A percentile compares a stretch with the other conserved stretches of the same genome.
Evolutionary conservation across 2,888 invertebrate genomes (phyloP).

Genomic region (Drosophila vallismaia): DNA sequence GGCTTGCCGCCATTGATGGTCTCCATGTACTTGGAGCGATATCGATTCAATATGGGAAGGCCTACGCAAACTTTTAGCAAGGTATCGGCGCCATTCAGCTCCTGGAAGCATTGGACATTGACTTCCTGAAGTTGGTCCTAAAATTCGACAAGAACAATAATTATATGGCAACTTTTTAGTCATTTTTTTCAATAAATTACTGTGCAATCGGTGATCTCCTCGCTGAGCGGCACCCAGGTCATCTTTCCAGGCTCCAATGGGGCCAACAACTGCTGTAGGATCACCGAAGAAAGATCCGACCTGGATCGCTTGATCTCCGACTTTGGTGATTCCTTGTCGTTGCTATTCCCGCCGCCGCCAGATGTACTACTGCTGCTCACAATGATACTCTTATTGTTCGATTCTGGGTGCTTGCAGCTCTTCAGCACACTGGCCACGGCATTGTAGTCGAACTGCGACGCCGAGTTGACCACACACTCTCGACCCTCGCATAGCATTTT

Average conservation of each 20-base stretch:
- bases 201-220: slow-evolving; percentile 84
- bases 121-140: slow-evolving; percentile 91
- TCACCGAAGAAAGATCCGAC: slow-evolving; percentile 88
- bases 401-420: slow-evolving; percentile 88
- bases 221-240: slow-evolving; percentile 84
- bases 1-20: slow-evolving; percentile 86
- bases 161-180: slow-evolving; percentile 1
- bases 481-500: slow-evolving; percentile 88
- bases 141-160: slow-evolving; percentile 57
- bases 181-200: slow-evolving; percentile 69
- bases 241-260: slow-evolving; percentile 86
- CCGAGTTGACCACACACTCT: slow-evolving; percentile 40
- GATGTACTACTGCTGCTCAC: slow-evolving; percentile 73
- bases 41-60: slow-evolving; percentile 87
- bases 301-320: slow-evolving; percentile 86
- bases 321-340: slow-evolving; percentile 86
- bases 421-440: slow-evolving; percentile 91
- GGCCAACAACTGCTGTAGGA: slow-evolving; percentile 89
- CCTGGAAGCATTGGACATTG: slow-evolving; percentile 91
- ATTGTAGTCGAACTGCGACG: slow-evolving; percentile 88
- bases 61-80: slow-evolving; percentile 92
- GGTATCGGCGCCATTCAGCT: slow-evolving; percentile 92
- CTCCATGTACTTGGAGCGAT: slow-evolving; percentile 85
- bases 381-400: slow-evolving; percentile 83
- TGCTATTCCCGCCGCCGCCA: slow-evolving; percentile 43